Percentiles rank a stretch among this genome's conserved stretches.
These are phyloP conservation scores for Drosophila funebris DNA, from an alignment of 1,140 invertebrate species.

Conservation along the genomic window DNA sequence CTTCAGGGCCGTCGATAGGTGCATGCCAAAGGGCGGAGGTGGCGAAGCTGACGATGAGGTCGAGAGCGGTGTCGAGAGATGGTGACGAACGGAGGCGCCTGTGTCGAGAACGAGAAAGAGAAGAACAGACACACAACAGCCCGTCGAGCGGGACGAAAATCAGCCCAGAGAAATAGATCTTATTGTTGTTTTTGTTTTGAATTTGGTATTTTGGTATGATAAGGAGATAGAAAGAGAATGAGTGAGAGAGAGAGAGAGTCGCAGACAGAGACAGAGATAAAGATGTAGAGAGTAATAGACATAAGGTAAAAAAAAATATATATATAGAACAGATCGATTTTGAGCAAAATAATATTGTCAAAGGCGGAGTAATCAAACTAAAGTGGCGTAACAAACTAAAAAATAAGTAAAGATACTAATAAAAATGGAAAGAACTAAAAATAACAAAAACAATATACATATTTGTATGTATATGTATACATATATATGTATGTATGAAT, in stretches of 20 bases:
- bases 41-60: conserved; percentile 77
- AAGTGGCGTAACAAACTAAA: conserved; percentile 61
- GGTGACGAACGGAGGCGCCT: conserved; percentile 76
- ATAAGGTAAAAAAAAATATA: conserved; percentile 43
- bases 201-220: conserved; percentile 58
- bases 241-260: conserved; percentile 14
- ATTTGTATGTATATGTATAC: conserved; percentile 4
- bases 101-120: conserved; percentile 83
- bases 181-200: conserved; percentile 49
- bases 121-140: conserved; percentile 83
- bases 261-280: conserved; percentile 10
- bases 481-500: conserved; percentile 7
- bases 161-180: conserved; percentile 83
- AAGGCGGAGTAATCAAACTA: conserved; percentile 48
- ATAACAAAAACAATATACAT: conserved; percentile 50
- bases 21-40: conserved; percentile 73
- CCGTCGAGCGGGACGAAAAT: conserved; percentile 83
- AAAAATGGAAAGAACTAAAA: conserved; percentile 32
- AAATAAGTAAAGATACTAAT: conserved; percentile 35
- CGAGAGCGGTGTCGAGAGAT: conserved; percentile 81
- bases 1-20: conserved; percentile 74
- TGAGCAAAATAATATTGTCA: conserved; percentile 60
- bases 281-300: conserved; percentile 21
- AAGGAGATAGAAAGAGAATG: conserved; percentile 37
- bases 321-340: conserved; percentile 35